Percentiles rank a stretch among this genome's conserved stretches.
Conservation (phyloP, 2,113 vertebrate species). For the Erpornis zantholeuca region DNA sequence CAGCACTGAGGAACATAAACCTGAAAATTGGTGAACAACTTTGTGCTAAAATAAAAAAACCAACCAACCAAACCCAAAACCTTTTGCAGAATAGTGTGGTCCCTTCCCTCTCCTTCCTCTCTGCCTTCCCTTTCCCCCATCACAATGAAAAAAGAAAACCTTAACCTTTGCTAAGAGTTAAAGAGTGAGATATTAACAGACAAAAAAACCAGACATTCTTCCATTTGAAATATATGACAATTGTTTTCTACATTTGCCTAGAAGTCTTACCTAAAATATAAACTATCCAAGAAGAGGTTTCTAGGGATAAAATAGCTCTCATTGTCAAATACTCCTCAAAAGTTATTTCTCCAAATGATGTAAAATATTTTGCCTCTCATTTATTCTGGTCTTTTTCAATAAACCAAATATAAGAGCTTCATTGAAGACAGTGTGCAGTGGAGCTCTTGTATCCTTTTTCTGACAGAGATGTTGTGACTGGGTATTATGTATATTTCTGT, state of each 20-base stretch:
- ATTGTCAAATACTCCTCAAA: not conserved
- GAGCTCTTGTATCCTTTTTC: not conserved
- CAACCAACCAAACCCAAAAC: not conserved
- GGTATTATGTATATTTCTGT: not conserved
- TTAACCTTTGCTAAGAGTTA: not conserved
- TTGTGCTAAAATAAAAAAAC: conserved; percentile 14
- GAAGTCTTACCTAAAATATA: not conserved
- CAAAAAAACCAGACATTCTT: not conserved
- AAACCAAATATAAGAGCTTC: not conserved
- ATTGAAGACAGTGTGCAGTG: not conserved
- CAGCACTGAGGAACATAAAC: conserved; percentile 2
- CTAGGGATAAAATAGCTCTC: not conserved
- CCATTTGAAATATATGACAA: not conserved
- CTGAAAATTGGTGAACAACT: not conserved
- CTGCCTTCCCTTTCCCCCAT: not conserved
- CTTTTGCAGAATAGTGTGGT: not conserved
- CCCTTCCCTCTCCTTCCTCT: not conserved
- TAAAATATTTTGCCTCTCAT: not conserved
- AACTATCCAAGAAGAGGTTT: not conserved
- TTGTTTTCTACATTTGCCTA: not conserved
- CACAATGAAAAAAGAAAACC: not conserved
- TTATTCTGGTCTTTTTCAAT: not conserved
- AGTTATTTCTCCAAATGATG: not conserved
- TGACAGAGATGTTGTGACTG: not conserved
- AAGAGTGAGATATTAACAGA: not conserved